phyloP scores from a whole-genome alignment of 2,888 invertebrate species.

The Lithophane ornitopus region DNA sequence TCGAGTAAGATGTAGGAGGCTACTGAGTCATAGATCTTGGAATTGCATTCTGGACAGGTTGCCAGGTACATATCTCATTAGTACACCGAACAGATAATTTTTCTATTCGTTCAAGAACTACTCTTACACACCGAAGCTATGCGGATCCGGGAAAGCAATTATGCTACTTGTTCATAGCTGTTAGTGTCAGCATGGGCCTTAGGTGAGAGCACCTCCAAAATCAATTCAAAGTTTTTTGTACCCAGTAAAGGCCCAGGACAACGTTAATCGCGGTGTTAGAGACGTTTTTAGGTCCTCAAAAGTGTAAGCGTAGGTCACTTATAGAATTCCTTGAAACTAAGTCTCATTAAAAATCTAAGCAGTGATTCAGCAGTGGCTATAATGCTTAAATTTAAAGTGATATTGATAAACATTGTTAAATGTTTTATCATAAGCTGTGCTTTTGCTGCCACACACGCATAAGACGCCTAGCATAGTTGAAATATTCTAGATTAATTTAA shows the following conservation, averaged over 20 bases:
- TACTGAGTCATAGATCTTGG: conserved; percentile 42
- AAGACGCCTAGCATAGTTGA: neutral
- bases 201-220: neutral
- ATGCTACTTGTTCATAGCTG: neutral
- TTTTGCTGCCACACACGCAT: conserved; percentile 3
- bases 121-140: neutral
- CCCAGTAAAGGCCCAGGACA: neutral
- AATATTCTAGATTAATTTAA: conserved; percentile 36
- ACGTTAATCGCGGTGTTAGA: neutral
- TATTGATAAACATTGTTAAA: conserved; percentile 13
- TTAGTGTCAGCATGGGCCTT: neutral
- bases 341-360: neutral
- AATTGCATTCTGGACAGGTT: conserved; percentile 18
- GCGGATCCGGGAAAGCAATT: neutral
- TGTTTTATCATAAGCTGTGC: neutral
- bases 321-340: neutral
- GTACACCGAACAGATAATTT: neutral
- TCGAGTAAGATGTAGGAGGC: conserved; percentile 31
- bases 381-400: neutral
- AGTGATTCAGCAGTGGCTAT: neutral
- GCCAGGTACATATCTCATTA: conserved; percentile 17
- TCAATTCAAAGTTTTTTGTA: neutral
- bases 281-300: neutral
- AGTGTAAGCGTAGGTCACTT: neutral
- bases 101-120: neutral